Conservation (phyloP, 2,113 vertebrate genomes). For the Lophius piscatorius region DNA sequence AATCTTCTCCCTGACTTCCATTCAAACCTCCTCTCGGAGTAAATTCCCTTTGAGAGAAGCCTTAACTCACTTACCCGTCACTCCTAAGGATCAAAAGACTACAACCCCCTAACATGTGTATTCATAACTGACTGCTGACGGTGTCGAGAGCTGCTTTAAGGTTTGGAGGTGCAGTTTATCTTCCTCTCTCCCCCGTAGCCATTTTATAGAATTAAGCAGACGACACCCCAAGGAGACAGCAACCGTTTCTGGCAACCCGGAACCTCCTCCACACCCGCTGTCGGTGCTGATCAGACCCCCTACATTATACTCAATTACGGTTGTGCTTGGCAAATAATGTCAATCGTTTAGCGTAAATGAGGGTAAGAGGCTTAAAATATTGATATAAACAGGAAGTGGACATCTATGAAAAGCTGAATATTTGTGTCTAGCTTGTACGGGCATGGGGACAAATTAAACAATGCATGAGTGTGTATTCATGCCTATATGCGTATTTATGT, state of each 20-base stretch:
- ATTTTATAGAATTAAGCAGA: slow-evolving; percentile 54
- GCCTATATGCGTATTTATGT: slow-evolving; percentile 1
- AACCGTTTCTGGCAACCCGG: slow-evolving; percentile 64
- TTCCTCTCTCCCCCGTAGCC: slow-evolving; percentile 35
- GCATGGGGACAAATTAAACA: not conserved
- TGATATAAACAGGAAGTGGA: slow-evolving; percentile 4
- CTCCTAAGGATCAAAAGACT: not conserved
- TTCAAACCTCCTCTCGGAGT: too few relatives aligned
- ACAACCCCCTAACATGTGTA: not conserved
- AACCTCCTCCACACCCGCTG: slow-evolving; percentile 75
- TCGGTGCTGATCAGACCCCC: slow-evolving; percentile 60
- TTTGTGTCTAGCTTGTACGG: not conserved
- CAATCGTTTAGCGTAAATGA: slow-evolving; percentile 7
- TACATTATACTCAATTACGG: slow-evolving; percentile 31
- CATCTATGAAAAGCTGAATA: not conserved
- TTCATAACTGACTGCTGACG: not conserved
- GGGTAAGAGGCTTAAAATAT: not conserved
- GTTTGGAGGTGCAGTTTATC: slow-evolving; percentile 27
- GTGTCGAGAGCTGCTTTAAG: not conserved
- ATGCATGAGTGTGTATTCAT: not conserved
- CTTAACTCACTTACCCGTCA: too few relatives aligned
- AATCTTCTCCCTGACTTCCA: too few relatives aligned
- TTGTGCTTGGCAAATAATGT: slow-evolving; percentile 21
- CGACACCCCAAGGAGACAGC: slow-evolving; percentile 59
- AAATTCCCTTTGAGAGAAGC: too few relatives aligned